Base-by-base conservation (phyloP, 1,140 invertebrate species). In the Saccostrea echinata region DNA sequence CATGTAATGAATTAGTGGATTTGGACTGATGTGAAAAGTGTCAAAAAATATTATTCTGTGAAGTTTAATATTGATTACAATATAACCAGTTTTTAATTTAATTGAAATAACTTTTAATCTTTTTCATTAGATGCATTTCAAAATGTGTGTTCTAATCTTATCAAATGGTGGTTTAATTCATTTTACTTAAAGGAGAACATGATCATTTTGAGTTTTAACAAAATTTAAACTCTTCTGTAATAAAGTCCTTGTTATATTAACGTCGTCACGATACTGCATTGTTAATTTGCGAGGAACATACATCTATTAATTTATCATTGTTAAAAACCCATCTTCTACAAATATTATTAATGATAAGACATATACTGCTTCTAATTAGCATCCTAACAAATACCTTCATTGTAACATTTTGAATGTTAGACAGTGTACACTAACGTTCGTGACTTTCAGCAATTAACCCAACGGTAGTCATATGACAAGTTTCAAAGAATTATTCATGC, bases 291-390 rank as follows among this genome's bases (percentile, higher is more conserved):
- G 16, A 27, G 24, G 12, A 13, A 30, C 27, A 30, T 27, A 76
- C 16, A 33, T 64, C 24, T 64, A 43, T 64, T 64, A 21, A 64
- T 64, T 64, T 64, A 64, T 76, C 68, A 76, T 76, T 33, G 30
- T 76, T 27, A 76, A 33, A 76, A 33, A 9, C 30, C 68, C 68
- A 76, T 33, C n/a, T 61, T n/a, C 55, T 21, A n/a, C 55, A 61
- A 27, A 76, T 13, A 33, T 76, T 30, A 76, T 76, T 30, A 76
- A 76, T 33, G 68, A 12, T 33, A 76, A 30, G 27, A 76, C 68
- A 76, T n/a, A n/a, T 8, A 76, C 27, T 9, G 9, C 57, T 16
- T 76, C 30, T 76, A 76, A 61, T 61, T 61, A 61, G 55, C 55
- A 21, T 61, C 55, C 1, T 61, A n/a, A 61, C 18, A 61, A 61